Conservation (phyloP, 2,797 vertebrate genomes). For the Chaetodon trifasciatus region DNA sequence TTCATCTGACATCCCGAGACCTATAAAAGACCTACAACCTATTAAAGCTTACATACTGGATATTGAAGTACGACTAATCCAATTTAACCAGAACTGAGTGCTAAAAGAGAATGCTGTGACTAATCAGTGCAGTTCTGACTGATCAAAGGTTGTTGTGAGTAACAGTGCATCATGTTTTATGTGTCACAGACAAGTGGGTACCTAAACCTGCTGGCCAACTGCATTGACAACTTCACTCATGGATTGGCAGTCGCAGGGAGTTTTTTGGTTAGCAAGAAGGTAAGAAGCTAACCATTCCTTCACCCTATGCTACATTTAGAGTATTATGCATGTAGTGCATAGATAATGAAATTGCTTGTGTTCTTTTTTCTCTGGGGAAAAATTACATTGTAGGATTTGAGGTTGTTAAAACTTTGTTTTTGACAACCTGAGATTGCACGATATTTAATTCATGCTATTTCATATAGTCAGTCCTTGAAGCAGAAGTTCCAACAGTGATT, state of each 20-base stretch:
- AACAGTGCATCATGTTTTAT: conserved; percentile 16
- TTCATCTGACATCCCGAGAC: background rate
- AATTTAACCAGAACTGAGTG: background rate
- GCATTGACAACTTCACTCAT: conserved; percentile 99
- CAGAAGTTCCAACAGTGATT: background rate
- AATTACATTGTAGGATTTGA: background rate
- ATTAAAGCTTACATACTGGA: background rate
- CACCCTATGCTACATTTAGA: background rate
- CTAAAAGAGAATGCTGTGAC: background rate
- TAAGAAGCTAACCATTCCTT: conserved; percentile 72
- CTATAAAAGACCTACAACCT: too few species aligned
- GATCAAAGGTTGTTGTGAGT: background rate
- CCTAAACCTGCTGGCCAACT: conserved; percentile 97
- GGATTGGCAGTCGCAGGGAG: conserved; percentile 97
- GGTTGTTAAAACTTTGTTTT: background rate
- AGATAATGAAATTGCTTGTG: background rate
- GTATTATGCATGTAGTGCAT: background rate
- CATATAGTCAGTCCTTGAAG: background rate
- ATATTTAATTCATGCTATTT: background rate
- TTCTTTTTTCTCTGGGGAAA: too few species aligned
- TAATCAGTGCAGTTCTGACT: background rate
- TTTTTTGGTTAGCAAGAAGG: conserved; percentile 98
- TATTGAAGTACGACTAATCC: background rate
- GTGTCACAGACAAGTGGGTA: conserved; percentile 93
- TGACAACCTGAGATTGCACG: background rate